A percentile compares a stretch with the other conserved stretches of the same genome.
Evolutionary conservation across 1,140 invertebrate species (phyloP).

Genomic region (Plodia interpunctella): DNA sequence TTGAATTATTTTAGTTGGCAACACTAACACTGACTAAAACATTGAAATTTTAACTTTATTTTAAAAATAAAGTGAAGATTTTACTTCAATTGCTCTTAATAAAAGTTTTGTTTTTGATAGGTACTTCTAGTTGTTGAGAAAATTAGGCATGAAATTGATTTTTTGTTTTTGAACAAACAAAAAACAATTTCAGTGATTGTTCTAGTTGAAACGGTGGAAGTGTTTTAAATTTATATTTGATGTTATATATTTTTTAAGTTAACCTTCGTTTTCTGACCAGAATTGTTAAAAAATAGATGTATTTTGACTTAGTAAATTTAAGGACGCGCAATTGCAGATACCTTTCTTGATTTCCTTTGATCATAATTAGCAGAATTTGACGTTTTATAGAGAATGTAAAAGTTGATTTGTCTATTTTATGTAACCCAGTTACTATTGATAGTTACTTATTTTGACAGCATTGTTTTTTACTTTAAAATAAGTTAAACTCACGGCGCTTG

Average conservation of each 20-base stretch:
- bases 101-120: background rate
- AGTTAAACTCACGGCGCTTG: conserved; percentile 40
- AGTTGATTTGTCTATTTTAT: conserved; percentile 20
- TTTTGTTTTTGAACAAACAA: conserved; percentile 8
- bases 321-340: background rate
- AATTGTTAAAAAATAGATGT: background rate
- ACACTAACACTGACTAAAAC: background rate
- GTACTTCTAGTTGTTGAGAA: background rate
- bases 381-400: background rate
- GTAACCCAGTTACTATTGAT: conserved; percentile 2
- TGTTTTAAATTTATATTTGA: background rate
- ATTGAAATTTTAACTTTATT: conserved; percentile 23
- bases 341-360: background rate
- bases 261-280: background rate
- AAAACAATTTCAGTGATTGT: background rate
- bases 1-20: conserved; percentile 16
- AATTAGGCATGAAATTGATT: conserved; percentile 12
- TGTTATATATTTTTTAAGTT: background rate
- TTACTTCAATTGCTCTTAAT: background rate
- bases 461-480: conserved; percentile 39
- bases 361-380: background rate
- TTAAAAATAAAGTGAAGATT: conserved; percentile 26
- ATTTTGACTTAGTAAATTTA: too few relatives aligned
- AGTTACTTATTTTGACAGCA: conserved; percentile 13
- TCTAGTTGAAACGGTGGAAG: background rate